Evolutionary conservation across 2,888 invertebrate species (phyloP).

Genomic region (Punctoribates punctum): DNA sequence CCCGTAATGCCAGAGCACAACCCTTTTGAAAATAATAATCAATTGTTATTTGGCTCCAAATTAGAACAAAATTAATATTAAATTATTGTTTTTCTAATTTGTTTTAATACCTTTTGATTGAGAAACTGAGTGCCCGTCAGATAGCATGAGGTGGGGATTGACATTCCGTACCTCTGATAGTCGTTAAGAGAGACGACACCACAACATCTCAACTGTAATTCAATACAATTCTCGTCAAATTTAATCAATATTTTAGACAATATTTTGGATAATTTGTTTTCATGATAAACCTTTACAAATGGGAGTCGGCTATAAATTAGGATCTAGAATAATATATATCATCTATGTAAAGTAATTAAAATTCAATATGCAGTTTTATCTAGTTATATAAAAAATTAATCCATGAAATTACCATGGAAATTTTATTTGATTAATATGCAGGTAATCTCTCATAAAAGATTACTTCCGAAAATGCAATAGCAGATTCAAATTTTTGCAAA

Average conservation of each 20-base stretch:
- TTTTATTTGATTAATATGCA: too few relatives aligned
- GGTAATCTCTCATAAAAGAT: too few relatives aligned
- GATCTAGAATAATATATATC: too few relatives aligned
- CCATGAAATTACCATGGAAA: too few relatives aligned
- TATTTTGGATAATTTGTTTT: too few relatives aligned
- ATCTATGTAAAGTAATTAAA: too few relatives aligned
- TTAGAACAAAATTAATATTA: not conserved
- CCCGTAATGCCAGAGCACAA: constrained; percentile 43
- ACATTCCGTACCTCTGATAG: constrained; percentile 47
- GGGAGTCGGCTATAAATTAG: too few relatives aligned
- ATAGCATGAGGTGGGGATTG: constrained; percentile 44
- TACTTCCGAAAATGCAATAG: too few relatives aligned
- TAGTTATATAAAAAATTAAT: too few relatives aligned
- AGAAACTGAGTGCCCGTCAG: constrained; percentile 41
- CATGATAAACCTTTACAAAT: too few relatives aligned
- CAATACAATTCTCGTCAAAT: not conserved
- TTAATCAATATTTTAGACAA: not conserved
- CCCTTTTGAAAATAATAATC: constrained; percentile 27
- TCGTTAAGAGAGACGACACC: constrained; percentile 82
- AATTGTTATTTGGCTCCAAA: not conserved
- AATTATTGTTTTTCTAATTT: not conserved
- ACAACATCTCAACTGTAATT: constrained; percentile 74
- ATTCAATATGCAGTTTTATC: too few relatives aligned
- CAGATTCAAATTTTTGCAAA: too few relatives aligned
- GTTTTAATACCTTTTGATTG: constrained; percentile 41